A percentile compares a stretch with the other conserved stretches of the same genome.
Evolutionary conservation across 2,113 vertebrate genomes (phyloP).

Genomic region (Scytalopus superciliaris): DNA sequence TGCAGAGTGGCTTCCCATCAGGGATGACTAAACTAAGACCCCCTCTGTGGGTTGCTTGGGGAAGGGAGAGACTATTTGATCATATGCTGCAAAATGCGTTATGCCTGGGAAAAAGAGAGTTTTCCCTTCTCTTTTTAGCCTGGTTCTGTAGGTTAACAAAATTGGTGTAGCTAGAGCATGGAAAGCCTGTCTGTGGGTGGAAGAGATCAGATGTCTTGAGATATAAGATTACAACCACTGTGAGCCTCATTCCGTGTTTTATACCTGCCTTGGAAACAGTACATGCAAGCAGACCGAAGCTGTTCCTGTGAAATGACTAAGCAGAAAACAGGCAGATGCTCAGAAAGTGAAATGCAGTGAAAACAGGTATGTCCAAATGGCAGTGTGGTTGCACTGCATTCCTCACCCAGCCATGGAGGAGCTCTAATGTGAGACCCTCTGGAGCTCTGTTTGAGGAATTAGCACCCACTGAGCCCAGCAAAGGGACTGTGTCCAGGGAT

Average conservation of each 20-base stretch:
- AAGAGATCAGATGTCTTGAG: background rate
- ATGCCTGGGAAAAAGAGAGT: background rate
- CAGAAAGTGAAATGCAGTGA: background rate
- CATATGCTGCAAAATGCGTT: background rate
- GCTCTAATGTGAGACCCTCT: rapidly evolving
- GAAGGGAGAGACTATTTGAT: background rate
- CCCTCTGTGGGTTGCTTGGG: background rate
- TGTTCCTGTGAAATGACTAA: background rate
- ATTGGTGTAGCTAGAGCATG: background rate
- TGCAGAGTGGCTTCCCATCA: background rate
- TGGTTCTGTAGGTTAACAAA: background rate
- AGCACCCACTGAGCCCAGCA: rapidly evolving
- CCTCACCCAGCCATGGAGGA: background rate
- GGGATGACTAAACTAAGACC: background rate
- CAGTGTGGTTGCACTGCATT: background rate
- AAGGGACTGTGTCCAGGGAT: background rate
- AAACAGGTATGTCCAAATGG: background rate
- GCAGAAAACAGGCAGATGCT: background rate
- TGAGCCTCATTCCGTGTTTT: background rate
- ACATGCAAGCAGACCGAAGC: background rate
- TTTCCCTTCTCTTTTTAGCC: background rate
- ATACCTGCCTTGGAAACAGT: background rate
- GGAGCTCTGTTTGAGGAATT: rapidly evolving
- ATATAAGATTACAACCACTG: background rate
- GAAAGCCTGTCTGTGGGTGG: background rate